phyloP scores from a whole-genome alignment of 2,888 invertebrate genomes.

The Trichacis sp. region DNA sequence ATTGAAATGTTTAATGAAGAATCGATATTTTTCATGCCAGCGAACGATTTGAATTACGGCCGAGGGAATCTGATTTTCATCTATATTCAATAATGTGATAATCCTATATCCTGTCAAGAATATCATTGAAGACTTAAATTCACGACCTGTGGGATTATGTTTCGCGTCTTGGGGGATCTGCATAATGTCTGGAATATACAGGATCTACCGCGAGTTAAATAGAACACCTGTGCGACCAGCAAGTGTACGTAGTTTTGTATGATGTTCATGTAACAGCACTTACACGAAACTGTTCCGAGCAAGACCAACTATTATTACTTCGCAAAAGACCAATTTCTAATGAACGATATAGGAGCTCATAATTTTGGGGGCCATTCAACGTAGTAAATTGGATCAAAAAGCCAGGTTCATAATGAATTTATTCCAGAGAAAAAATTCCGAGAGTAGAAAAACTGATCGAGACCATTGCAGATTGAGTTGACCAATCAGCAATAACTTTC shows the following conservation, averaged over 20 bases:
- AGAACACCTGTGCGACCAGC: not conserved
- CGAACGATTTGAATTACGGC: no score
- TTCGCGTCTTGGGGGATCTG: not conserved
- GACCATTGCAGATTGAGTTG: no score
- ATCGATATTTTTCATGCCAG: no score
- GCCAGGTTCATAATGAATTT: no score
- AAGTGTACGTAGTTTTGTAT: not conserved
- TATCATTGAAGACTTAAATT: not conserved
- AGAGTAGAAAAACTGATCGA: no score
- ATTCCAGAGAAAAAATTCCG: no score
- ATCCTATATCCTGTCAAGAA: not conserved
- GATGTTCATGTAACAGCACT: not conserved
- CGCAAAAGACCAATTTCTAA: not conserved
- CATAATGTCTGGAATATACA: slow-evolving; percentile 1
- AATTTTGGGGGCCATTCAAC: no score
- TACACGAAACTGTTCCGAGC: not conserved
- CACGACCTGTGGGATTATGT: not conserved
- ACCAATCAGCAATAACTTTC: no score
- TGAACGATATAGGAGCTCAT: no score
- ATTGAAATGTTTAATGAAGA: not conserved
- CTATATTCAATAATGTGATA: not conserved
- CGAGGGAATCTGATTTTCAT: no score
- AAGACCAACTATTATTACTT: not conserved
- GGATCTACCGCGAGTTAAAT: not conserved
- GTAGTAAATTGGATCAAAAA: no score